phyloP scores from a whole-genome alignment of 2,113 vertebrate species.

The Tichodroma muraria region DNA sequence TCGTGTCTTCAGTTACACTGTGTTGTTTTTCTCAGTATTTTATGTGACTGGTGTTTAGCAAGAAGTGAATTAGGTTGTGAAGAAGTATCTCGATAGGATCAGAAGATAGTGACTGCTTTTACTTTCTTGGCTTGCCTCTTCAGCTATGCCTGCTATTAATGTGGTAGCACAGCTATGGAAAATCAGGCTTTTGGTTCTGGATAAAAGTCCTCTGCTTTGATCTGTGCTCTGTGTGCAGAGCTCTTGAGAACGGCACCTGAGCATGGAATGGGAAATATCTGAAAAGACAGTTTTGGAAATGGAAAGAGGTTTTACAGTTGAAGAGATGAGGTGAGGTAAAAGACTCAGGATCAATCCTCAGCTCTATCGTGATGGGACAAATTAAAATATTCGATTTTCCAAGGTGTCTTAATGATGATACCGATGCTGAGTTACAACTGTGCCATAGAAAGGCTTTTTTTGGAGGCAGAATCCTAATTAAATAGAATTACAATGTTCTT shows the following conservation, averaged over 20 bases:
- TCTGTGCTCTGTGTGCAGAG: not conserved
- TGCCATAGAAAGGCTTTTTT: not conserved
- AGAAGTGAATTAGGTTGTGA: not conserved
- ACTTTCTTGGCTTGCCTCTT: not conserved
- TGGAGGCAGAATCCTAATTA: not conserved
- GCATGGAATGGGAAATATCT: not conserved
- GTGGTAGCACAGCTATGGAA: not conserved
- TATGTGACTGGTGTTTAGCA: not conserved
- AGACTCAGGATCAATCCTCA: not conserved
- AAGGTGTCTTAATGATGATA: not conserved
- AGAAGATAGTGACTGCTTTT: not conserved
- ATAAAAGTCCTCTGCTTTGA: not conserved
- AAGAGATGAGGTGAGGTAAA: not conserved
- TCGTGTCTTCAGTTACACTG: not conserved
- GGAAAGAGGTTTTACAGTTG: not conserved
- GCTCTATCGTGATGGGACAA: not conserved
- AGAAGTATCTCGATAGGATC: not conserved
- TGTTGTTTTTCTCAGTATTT: not conserved
- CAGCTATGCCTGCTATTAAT: not conserved
- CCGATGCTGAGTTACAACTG: not conserved
- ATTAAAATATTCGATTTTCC: not conserved
- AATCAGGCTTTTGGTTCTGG: not conserved
- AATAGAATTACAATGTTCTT: not conserved
- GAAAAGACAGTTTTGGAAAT: not conserved
- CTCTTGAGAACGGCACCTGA: not conserved